phyloP scores from a whole-genome alignment of 2,113 vertebrate genomes.

The Opisthocomus hoazin region DNA sequence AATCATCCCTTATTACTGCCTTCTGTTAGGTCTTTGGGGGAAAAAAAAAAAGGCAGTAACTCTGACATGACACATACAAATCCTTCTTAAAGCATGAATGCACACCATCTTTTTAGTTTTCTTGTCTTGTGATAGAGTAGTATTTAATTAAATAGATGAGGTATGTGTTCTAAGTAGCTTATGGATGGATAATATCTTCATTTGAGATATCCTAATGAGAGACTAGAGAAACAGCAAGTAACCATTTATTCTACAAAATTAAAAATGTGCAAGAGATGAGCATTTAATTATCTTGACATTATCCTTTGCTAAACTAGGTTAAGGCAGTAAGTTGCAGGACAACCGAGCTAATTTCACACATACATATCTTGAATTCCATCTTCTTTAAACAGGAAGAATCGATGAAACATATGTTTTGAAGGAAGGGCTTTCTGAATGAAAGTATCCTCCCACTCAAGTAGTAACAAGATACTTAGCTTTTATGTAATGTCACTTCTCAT shows the following conservation, averaged over 20 bases:
- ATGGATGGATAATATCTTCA: background rate
- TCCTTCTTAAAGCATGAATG: background rate
- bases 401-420: background rate
- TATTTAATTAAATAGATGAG: slow-evolving; percentile 7
- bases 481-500: background rate
- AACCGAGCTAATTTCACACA: background rate
- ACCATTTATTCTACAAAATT: slow-evolving; percentile 19
- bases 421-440: background rate
- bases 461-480: background rate
- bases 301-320: slow-evolving; percentile 3
- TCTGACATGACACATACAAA: background rate
- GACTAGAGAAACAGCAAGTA: slow-evolving; percentile 14
- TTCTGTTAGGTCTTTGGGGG: background rate
- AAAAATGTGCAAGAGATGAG: slow-evolving; percentile 27
- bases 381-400: background rate
- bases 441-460: background rate
- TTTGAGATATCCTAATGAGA: background rate
- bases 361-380: background rate
- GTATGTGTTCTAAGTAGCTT: background rate
- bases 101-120: background rate
- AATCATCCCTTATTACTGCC: background rate
- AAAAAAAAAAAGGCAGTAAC: background rate
- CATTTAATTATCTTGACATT: slow-evolving; percentile 40
- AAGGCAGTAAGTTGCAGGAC: slow-evolving; percentile 18
- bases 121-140: background rate